Evolutionary conservation across 2,888 invertebrate genomes (phyloP).

Genomic region (Gastracanthus pulcherrimus): DNA sequence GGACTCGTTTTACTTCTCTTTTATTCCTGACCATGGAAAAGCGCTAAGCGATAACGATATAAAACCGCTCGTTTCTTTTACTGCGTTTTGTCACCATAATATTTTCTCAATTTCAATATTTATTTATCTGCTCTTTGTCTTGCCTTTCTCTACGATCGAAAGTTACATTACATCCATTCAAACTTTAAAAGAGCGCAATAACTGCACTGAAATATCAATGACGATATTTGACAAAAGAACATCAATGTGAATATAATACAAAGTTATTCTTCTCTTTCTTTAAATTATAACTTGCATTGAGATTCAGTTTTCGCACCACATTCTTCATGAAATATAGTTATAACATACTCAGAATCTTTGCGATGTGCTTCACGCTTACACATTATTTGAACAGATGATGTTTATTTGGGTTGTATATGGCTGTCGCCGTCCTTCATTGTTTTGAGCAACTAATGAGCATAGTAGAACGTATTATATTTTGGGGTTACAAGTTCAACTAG

Average conservation of each 20-base stretch:
- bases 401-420: constrained; percentile 39
- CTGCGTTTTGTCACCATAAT: constrained; percentile 26
- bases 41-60: constrained; percentile 49
- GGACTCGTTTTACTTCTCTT: constrained; percentile 41
- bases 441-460: constrained; percentile 40
- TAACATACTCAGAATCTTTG: no score
- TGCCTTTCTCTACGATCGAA: neutral
- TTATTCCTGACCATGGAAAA: constrained; percentile 40
- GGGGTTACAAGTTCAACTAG: constrained; percentile 17
- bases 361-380: no score
- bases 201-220: neutral
- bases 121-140: neutral
- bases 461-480: constrained; percentile 40
- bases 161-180: no score
- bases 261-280: no score
- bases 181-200: neutral
- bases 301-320: no score
- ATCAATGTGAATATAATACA: no score
- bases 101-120: constrained; percentile 30
- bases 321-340: no score
- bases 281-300: no score
- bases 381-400: no score
- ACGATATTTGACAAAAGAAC: neutral
- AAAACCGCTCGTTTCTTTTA: constrained; percentile 47
- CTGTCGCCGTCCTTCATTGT: constrained; percentile 41